phyloP scores from a whole-genome alignment of 2,888 invertebrate genomes.

The Tipula unca region DNA sequence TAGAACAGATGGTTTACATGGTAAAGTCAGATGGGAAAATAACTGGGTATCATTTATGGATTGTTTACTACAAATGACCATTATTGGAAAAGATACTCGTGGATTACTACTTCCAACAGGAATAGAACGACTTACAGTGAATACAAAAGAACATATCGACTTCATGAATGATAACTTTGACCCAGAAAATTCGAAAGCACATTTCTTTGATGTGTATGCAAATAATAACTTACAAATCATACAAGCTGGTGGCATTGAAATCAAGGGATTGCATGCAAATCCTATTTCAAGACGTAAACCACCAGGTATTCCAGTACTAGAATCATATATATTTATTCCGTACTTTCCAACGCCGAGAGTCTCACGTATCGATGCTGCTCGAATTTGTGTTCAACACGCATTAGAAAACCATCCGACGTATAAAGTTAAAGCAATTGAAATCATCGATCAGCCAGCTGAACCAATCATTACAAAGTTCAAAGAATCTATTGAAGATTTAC shows the following conservation, averaged over 20 bases:
- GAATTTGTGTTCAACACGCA: slow-evolving; percentile 58
- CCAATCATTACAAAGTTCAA: slow-evolving; percentile 49
- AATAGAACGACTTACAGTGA: slow-evolving; percentile 61
- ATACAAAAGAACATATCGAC: slow-evolving; percentile 52
- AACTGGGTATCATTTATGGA: slow-evolving; percentile 88
- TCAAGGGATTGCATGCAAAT: slow-evolving; percentile 67
- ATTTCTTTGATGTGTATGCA: slow-evolving; percentile 24
- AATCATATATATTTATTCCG: slow-evolving; percentile 65
- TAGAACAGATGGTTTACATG: slow-evolving; percentile 36
- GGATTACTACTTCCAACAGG: slow-evolving; percentile 67
- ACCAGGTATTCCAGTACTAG: slow-evolving; percentile 64
- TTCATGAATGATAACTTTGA: slow-evolving; percentile 37
- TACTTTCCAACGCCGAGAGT: slow-evolving; percentile 42
- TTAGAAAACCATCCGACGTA: slow-evolving; percentile 58
- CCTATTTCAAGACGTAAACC: slow-evolving; percentile 61
- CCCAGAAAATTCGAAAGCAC: slow-evolving; percentile 28
- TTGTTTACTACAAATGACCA: slow-evolving; percentile 75
- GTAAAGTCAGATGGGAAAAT: slow-evolving; percentile 55
- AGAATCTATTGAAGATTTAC: slow-evolving; percentile 56
- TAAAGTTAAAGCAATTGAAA: slow-evolving; percentile 54
- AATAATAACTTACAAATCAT: slow-evolving; percentile 33
- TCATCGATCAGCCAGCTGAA: slow-evolving; percentile 43
- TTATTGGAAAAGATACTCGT: slow-evolving; percentile 59
- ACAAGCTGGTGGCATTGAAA: slow-evolving; percentile 66
- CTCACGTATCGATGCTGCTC: slow-evolving; percentile 44